phyloP scores from a whole-genome alignment of 1,140 invertebrate genomes.

The Lucilia sericata region DNA sequence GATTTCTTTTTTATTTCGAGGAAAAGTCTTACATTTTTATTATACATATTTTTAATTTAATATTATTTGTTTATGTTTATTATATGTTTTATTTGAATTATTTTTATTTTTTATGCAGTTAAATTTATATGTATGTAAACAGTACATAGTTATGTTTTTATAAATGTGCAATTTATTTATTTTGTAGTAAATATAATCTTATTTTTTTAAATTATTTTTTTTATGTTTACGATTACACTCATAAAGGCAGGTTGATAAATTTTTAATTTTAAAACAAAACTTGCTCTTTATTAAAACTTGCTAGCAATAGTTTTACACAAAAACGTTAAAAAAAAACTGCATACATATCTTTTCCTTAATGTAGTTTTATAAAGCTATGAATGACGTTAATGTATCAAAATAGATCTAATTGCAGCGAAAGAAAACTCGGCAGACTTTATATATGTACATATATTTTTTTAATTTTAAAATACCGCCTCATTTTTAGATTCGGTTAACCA shows the following conservation, averaged over 20 bases:
- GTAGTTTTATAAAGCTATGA: too few species aligned
- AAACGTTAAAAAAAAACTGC: too few species aligned
- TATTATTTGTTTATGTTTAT: neutral
- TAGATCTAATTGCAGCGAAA: too few species aligned
- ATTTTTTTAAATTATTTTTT: neutral
- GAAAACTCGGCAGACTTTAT: too few species aligned
- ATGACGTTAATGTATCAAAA: too few species aligned
- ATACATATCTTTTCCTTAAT: too few species aligned
- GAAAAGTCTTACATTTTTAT: slow-evolving; percentile 18
- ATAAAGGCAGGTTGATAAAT: neutral
- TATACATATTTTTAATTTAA: neutral
- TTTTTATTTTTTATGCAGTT: neutral
- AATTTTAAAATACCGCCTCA: too few species aligned
- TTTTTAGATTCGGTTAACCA: too few species aligned
- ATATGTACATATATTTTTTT: too few species aligned
- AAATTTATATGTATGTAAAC: slow-evolving; percentile 13
- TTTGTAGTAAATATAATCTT: neutral
- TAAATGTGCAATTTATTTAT: neutral
- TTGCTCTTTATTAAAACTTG: too few species aligned
- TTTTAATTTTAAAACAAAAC: neutral
- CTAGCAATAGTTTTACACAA: too few species aligned
- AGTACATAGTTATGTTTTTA: slow-evolving; percentile 12
- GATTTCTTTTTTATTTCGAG: neutral
- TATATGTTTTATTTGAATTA: neutral
- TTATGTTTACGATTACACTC: neutral